Base-by-base conservation (phyloP, 2,113 vertebrate species). In the Vombatus ursinus region DNA sequence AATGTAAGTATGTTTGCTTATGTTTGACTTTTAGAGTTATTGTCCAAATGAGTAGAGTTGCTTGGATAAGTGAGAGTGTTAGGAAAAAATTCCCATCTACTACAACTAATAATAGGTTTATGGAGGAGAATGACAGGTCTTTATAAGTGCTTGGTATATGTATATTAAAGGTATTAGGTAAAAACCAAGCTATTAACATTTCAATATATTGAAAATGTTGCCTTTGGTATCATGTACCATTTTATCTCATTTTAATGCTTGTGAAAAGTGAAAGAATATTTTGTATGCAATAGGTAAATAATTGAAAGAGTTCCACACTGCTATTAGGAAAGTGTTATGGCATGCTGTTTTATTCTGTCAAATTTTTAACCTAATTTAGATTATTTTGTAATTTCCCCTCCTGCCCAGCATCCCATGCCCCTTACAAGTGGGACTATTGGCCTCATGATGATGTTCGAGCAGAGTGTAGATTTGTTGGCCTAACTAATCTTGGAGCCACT, bases 381-480 rank as follows among this genome's bases (percentile, higher is more conserved):
- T 53, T 93, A 0, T 28, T 91, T 54, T 93, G 0, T 92, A 44
- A 44, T 84, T 84, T 54, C 52, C 92, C 25, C 10, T 93, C 68
- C 94, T 37, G 22, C 94, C 1, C 97, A 99, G 99, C 99, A 97
- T 99, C 99, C 96, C 99, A 99, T 52, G 99, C 99, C 0, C 99
- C 99, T n/a, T 99, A 99, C 96, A 99, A 99, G 93, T 99, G 99
- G 99, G 99, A 99, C 98, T 99, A 99, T 95, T 99, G 99, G 99
- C 99, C 99, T 4, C 99, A 99, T 0, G 99, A 99, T 3, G 99
- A 99, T 37, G 99, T 99, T 12, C 98, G 99, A 4, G 99, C 99
- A 1, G 99, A 99, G 93, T 99, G 99, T 93, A 99, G 99, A 92
- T 99, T 99, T 93, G 99, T 99, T 96, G 99, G 99, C 9, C 98